These are phyloP conservation scores for Pteromalus puparum DNA, from an alignment of 1,140 invertebrate species.

Conservation along the genomic window DNA sequence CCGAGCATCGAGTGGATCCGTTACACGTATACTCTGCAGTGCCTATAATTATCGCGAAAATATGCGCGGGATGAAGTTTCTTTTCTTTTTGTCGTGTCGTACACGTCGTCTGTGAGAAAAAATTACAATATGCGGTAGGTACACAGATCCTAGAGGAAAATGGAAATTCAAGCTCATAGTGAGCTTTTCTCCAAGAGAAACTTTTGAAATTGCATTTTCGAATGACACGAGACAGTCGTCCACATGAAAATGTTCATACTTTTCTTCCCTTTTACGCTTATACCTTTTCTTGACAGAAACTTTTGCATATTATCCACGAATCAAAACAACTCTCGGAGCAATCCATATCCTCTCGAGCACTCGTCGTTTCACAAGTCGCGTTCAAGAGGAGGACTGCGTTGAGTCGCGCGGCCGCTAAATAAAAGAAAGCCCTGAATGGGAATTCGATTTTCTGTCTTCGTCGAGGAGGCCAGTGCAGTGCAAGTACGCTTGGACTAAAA, in stretches of 20 bases:
- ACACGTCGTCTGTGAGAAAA: too few species aligned
- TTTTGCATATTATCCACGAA: background rate
- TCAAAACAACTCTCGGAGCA: background rate
- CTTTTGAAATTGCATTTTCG: background rate
- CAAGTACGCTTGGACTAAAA: background rate
- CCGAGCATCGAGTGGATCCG: background rate
- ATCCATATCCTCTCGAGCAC: background rate
- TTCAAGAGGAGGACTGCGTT: background rate
- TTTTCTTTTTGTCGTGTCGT: too few species aligned
- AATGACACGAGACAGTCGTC: background rate
- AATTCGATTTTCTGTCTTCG: slow-evolving; percentile 30
- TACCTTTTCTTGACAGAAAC: too few species aligned
- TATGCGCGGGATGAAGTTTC: too few species aligned
- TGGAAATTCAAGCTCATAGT: too few species aligned
- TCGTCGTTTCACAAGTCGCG: background rate
- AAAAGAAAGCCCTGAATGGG: slow-evolving; percentile 6
- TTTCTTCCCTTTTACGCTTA: too few species aligned
- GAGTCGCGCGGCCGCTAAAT: background rate
- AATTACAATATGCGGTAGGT: too few species aligned
- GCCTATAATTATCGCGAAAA: too few species aligned
- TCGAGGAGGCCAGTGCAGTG: too few species aligned
- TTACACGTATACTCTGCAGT: background rate
- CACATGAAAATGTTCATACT: too few species aligned
- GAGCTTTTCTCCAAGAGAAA: background rate
- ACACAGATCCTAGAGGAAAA: too few species aligned